These are phyloP conservation scores for Bettongia penicillata DNA, from an alignment of 2,113 vertebrate species.

Conservation along the genomic window DNA sequence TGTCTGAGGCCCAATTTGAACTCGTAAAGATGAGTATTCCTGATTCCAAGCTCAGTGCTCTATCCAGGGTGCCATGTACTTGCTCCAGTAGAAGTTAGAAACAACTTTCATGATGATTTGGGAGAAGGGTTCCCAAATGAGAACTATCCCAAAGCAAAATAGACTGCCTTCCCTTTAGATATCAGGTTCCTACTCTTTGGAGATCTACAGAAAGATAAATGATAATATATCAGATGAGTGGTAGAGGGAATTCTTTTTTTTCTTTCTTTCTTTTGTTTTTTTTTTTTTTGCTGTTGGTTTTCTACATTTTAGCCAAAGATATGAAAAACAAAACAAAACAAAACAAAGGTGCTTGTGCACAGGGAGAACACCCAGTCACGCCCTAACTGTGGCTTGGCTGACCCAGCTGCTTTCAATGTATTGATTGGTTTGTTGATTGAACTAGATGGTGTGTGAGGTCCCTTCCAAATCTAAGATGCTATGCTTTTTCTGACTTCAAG, in stretches of 20 bases:
- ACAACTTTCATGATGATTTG: too few species aligned
- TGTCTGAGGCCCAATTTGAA: too few species aligned
- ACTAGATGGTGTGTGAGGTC: background rate
- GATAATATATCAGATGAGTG: too few species aligned
- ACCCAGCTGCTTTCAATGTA: background rate
- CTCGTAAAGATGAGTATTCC: too few species aligned
- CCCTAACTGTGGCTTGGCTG: background rate
- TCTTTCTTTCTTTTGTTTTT: background rate
- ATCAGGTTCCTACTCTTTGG: too few species aligned
- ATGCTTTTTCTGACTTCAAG: background rate
- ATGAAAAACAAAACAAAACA: background rate
- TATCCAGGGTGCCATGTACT: too few species aligned
- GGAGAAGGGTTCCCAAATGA: too few species aligned
- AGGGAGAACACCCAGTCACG: background rate
- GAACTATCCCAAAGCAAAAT: too few species aligned
- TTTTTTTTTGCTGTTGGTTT: background rate
- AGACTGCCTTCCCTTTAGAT: too few species aligned
- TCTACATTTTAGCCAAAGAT: background rate
- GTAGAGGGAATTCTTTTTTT: background rate
- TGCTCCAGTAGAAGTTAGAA: too few species aligned
- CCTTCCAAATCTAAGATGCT: background rate
- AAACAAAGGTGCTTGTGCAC: background rate
- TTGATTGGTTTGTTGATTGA: background rate
- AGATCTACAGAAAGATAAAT: too few species aligned
- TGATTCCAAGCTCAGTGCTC: too few species aligned